Conservation (phyloP, 1,140 invertebrate species). For the Drosophila tropicalis region DNA sequence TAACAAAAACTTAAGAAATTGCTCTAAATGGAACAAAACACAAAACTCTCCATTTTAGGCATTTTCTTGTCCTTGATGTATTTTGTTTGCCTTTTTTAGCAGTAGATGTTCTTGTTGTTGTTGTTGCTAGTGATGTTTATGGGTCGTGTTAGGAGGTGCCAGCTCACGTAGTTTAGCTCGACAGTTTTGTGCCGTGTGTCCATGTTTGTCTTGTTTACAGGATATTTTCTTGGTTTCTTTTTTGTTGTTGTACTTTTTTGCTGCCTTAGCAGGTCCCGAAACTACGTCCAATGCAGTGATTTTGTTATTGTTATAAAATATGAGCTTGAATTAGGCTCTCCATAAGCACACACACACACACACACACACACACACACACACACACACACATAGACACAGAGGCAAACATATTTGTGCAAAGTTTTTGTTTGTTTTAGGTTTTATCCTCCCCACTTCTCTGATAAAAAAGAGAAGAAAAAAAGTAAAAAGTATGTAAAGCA, state of each 20-base stretch:
- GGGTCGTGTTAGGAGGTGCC: conserved; percentile 15
- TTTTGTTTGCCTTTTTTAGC: background rate
- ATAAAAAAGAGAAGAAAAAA: conserved; percentile 26
- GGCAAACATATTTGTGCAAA: conserved; percentile 63
- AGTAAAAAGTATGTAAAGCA: conserved; percentile 43
- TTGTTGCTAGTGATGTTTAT: background rate
- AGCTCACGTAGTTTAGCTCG: conserved; percentile 33
- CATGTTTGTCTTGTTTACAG: conserved; percentile 52
- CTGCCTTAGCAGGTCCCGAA: conserved; percentile 45
- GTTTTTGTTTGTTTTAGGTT: conserved; percentile 67
- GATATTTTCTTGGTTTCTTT: conserved; percentile 21
- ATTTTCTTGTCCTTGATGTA: background rate
- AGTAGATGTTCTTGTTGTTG: conserved; percentile 6
- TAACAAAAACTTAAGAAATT: no score
- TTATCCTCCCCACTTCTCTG: conserved; percentile 33
- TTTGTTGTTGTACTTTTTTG: conserved; percentile 26
- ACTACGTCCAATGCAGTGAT: conserved; percentile 69
- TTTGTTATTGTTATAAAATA: conserved; percentile 78
- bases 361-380: conserved; percentile 10
- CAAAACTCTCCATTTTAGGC: background rate
- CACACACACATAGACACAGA: background rate
- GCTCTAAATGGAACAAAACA: no score
- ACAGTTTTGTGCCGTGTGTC: conserved; percentile 45
- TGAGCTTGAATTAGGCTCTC: conserved; percentile 70
- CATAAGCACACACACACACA: conserved; percentile 29